Conservation (phyloP, 2,888 invertebrate species). For the Thyatira batis region DNA sequence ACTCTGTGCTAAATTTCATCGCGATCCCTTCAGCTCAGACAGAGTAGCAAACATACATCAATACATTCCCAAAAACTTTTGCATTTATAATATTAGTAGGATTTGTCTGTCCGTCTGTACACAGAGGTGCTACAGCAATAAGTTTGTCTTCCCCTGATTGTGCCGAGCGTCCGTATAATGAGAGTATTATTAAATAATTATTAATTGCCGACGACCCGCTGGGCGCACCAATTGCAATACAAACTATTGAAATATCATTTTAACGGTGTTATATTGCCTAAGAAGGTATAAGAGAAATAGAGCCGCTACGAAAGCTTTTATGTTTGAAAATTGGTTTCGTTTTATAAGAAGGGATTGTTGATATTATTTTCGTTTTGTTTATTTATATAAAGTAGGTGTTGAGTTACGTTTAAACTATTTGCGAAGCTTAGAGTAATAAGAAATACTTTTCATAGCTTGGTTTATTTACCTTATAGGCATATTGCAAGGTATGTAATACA, state of each 20-base stretch:
- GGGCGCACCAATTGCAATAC: slow-evolving; percentile 50
- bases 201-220: slow-evolving; percentile 61
- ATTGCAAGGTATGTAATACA: too few relatives aligned
- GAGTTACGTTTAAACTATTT: not conserved
- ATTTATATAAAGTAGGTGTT: not conserved
- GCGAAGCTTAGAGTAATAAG: not conserved
- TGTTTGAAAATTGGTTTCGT: not conserved
- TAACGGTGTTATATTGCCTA: slow-evolving; percentile 7
- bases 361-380: not conserved
- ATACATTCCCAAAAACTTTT: slow-evolving; percentile 21
- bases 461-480: too few relatives aligned
- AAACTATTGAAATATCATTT: slow-evolving; percentile 48
- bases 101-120: slow-evolving; percentile 9
- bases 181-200: slow-evolving; percentile 67
- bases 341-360: not conserved
- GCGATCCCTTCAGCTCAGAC: too few relatives aligned
- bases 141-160: slow-evolving; percentile 38
- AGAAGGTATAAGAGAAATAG: slow-evolving; percentile 14
- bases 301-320: slow-evolving; percentile 18
- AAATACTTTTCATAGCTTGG: not conserved
- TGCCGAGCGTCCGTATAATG: slow-evolving; percentile 49
- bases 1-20: too few relatives aligned
- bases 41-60: too few relatives aligned
- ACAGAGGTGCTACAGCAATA: slow-evolving; percentile 35
- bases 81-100: not conserved